These are phyloP conservation scores for Phortica magna DNA, from an alignment of 2,888 invertebrate species.

Conservation along the genomic window DNA sequence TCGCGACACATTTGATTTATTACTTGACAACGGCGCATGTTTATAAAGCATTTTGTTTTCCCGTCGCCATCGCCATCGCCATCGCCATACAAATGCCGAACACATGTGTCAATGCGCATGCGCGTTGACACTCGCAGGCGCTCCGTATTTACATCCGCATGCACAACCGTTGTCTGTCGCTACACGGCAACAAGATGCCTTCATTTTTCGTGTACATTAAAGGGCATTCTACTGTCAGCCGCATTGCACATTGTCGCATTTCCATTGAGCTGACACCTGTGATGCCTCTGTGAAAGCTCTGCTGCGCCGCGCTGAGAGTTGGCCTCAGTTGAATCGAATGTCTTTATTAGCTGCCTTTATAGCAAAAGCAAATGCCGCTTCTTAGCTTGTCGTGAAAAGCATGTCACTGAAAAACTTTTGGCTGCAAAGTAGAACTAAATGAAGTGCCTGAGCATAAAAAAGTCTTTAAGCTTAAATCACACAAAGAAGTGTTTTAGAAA, in stretches of 20 bases:
- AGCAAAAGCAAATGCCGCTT: background rate
- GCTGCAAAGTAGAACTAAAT: background rate
- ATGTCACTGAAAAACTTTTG: background rate
- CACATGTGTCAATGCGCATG: background rate
- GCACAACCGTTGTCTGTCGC: constrained; percentile 56
- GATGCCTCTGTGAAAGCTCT: constrained; percentile 37
- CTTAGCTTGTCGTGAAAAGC: background rate
- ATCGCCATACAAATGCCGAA: background rate
- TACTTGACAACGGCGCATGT: background rate
- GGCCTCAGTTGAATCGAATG: constrained; percentile 16
- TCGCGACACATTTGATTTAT: constrained; percentile 17
- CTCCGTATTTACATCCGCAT: constrained; percentile 50
- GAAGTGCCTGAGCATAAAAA: background rate
- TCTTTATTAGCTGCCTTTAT: constrained; percentile 48
- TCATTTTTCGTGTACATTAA: constrained; percentile 64
- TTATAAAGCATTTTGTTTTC: background rate
- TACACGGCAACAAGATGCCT: constrained; percentile 49
- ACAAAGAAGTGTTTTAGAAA: no score
- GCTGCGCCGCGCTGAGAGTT: background rate
- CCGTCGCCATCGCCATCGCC: background rate
- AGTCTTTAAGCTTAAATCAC: no score
- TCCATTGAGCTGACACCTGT: constrained; percentile 67
- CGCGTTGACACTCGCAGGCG: constrained; percentile 16
- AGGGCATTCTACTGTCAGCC: constrained; percentile 75
- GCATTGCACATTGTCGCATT: constrained; percentile 61